Conservation (phyloP, 2,888 invertebrate species). For the Aethes cnicana region DNA sequence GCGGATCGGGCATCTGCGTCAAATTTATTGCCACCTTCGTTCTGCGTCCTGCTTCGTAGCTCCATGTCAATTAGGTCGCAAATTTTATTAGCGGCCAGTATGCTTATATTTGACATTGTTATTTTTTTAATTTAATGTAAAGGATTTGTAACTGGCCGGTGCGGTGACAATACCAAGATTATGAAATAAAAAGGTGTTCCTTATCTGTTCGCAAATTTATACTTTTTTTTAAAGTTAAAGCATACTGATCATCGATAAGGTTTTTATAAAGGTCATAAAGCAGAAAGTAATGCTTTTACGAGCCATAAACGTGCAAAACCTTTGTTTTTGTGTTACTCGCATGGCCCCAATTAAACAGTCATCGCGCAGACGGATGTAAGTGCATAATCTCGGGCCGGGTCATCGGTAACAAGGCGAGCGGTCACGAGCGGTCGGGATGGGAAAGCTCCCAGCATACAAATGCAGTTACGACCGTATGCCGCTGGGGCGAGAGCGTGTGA, state of each 20-base stretch:
- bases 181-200: too few relatives aligned
- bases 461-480: constrained; percentile 66
- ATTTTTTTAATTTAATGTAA: too few relatives aligned
- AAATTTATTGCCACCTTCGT: constrained; percentile 63
- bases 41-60: constrained; percentile 7
- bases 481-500: constrained; percentile 38
- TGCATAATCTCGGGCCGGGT: constrained; percentile 76
- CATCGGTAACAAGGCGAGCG: constrained; percentile 78
- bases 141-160: too few relatives aligned
- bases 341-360: constrained; percentile 77
- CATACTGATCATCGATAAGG: not conserved
- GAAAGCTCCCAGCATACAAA: constrained; percentile 79
- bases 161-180: too few relatives aligned
- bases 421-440: constrained; percentile 79
- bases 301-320: constrained; percentile 22
- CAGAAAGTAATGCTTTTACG: constrained; percentile 19
- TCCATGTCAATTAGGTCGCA: constrained; percentile 16
- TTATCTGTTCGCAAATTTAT: not conserved
- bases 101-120: too few relatives aligned
- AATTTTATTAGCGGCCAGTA: constrained; percentile 1
- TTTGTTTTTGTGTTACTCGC: constrained; percentile 39
- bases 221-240: not conserved
- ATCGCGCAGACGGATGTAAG: constrained; percentile 76
- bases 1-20: constrained; percentile 66
- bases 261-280: constrained; percentile 15